A percentile compares a stretch with the other conserved stretches of the same genome.
These are phyloP conservation scores for Odontamblyopus rebecca DNA, from an alignment of 2,797 vertebrate genomes.

Conservation along the genomic window DNA sequence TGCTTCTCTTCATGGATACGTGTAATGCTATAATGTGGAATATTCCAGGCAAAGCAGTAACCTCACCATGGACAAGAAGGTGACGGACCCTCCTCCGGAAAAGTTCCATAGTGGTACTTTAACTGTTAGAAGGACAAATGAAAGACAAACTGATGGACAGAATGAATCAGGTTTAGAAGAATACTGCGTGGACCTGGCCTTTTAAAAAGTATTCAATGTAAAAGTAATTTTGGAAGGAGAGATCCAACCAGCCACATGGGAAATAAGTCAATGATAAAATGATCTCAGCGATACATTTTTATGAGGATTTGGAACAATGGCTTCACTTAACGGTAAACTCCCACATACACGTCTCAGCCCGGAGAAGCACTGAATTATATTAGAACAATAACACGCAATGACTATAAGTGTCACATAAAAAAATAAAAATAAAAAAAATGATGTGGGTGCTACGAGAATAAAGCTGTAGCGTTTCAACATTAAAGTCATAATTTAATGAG, in stretches of 20 bases:
- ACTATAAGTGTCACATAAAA: too few species aligned
- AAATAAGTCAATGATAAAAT: background rate
- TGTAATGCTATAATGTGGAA: background rate
- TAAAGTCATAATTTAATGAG: too few species aligned
- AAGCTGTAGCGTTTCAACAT: too few species aligned
- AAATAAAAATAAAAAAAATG: too few species aligned
- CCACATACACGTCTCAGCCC: background rate
- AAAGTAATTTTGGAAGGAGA: background rate
- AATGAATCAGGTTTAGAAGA: background rate
- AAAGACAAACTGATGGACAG: background rate
- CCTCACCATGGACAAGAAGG: background rate
- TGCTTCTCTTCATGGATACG: background rate
- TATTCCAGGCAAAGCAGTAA: background rate
- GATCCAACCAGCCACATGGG: background rate
- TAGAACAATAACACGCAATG: too few species aligned
- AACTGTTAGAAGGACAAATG: background rate
- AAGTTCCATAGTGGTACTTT: background rate
- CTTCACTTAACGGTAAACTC: background rate
- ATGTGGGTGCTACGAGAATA: too few species aligned
- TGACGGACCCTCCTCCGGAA: too few species aligned
- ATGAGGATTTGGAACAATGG: background rate
- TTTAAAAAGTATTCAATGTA: background rate
- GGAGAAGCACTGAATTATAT: too few species aligned
- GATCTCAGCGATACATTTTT: conserved; percentile 1
- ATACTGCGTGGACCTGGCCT: background rate